Conservation (phyloP, 2,797 vertebrate species). For the Chloroceryle inda region DNA sequence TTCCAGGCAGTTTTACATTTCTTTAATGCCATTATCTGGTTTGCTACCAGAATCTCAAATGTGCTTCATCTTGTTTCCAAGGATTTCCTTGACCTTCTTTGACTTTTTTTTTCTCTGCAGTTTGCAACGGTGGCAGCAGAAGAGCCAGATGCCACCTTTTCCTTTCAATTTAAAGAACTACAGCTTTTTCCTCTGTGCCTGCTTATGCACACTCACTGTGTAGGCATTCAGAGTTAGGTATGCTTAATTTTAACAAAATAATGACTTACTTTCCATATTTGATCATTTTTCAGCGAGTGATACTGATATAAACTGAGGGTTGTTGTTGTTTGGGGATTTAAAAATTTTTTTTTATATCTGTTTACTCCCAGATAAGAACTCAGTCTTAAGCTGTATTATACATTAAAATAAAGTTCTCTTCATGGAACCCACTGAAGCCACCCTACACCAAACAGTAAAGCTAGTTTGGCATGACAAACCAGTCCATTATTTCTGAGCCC, state of each 20-base stretch:
- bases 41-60: constrained; percentile 7
- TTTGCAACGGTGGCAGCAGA: not conserved
- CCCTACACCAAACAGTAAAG: not conserved
- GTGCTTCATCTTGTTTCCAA: not conserved
- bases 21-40: constrained; percentile 10
- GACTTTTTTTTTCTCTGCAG: not conserved
- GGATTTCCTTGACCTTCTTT: not conserved
- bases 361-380: not conserved
- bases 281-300: not conserved
- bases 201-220: not conserved
- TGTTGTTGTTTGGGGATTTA: not conserved
- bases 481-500: not conserved
- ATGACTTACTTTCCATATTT: not conserved
- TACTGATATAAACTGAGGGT: not conserved
- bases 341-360: not conserved
- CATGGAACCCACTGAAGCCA: not conserved
- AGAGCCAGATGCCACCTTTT: not conserved
- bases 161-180: not conserved
- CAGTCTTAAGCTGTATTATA: not conserved
- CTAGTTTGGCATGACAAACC: not conserved
- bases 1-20: not conserved
- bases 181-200: not conserved
- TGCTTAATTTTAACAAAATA: not conserved
- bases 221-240: not conserved
- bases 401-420: not conserved